Evolutionary conservation across 1,140 invertebrate genomes (phyloP), one percentile per base, ranked within the genome.

Genomic region (Eueides isabella): DNA sequence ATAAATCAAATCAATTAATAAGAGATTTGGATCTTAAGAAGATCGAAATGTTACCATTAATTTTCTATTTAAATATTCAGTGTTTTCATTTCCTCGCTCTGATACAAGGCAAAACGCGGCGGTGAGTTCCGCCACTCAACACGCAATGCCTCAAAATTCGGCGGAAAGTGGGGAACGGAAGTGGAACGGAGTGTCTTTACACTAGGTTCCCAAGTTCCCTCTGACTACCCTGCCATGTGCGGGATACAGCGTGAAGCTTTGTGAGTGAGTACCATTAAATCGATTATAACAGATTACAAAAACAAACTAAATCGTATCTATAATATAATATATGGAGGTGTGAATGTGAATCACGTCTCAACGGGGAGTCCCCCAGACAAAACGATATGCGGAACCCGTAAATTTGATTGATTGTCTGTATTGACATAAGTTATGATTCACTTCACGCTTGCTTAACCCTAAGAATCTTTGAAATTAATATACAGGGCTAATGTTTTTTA

Each of bases 401-500:
- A 23, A 11, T 23, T 55, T 55, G 48, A 55, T 55, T 55, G 48
- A 55, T 55, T 55, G 19, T 55, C 48, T 55, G 48, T 55, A 55
- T 55, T 55, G 48, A 55, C 48, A 55, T 55, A 55, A 55, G 48
- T 55, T 55, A 55, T 55, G 48, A 55, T 55, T 55, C 48, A 55
- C 48, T 55, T 55, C 48, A 55, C 48, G 48, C 48, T 23, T 26
- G 48, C 23, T 55, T 55, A 55, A 11, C 48, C 11, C 48, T 55
- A 11, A 55, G 48, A 55, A 19, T 23, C 41, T 55, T 55, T 26
- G 19, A 55, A 55, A 55, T 55, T 55, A 55, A 55, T 55, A 55
- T 55, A 11, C 2, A 38, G 35, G 16, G 1, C 16, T 16, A 16
- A 5, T 16, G 0, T 38, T 38, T 16, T 44, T 2, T 19, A 7